A percentile compares a stretch with the other conserved stretches of the same genome.
Conservation (phyloP, 2,113 vertebrate genomes). For the Grallaria varia region DNA sequence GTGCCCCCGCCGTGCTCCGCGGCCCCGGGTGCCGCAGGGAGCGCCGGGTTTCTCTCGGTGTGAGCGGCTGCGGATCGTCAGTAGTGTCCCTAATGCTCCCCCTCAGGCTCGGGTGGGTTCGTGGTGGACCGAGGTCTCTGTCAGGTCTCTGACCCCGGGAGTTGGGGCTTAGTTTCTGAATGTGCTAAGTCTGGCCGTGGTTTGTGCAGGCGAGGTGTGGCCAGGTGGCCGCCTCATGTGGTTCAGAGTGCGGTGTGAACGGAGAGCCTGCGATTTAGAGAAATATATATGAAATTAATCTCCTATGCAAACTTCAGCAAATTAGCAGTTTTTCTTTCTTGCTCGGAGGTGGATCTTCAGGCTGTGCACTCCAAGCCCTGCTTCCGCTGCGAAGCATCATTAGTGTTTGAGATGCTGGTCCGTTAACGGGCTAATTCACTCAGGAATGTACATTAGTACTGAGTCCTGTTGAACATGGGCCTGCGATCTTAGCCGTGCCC, state of each 20-base stretch:
- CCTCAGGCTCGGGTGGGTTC: too few species aligned
- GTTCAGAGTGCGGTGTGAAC: not conserved
- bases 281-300: fast-evolving
- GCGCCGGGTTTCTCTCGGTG: fast-evolving
- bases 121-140: too few species aligned
- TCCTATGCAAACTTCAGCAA: not conserved
- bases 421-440: not conserved
- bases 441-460: not conserved
- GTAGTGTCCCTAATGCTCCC: too few species aligned
- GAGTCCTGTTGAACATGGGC: not conserved
- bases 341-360: not conserved
- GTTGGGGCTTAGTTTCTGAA: not conserved
- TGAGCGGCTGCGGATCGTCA: fast-evolving
- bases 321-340: not conserved
- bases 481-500: not conserved
- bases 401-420: not conserved
- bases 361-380: not conserved
- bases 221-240: not conserved
- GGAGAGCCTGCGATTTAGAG: fast-evolving
- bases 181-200: not conserved
- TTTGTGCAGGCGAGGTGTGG: fast-evolving
- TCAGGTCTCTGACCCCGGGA: too few species aligned
- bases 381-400: not conserved
- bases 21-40: not conserved
- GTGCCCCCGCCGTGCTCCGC: not conserved